These are phyloP conservation scores for Papilio gigon DNA, from an alignment of 2,888 invertebrate species.

Conservation along the genomic window DNA sequence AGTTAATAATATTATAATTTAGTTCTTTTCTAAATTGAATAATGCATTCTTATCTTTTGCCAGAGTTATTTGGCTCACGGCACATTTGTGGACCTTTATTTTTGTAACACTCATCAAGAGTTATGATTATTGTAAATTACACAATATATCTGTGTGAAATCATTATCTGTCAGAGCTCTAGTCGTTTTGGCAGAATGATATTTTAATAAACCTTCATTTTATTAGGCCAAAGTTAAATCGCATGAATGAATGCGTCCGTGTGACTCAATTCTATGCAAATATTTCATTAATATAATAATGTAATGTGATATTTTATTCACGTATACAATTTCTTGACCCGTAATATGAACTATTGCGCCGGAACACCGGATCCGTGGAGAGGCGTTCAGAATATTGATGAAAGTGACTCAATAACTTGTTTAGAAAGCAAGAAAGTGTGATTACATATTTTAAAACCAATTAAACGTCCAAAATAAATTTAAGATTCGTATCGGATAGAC, in stretches of 20 bases:
- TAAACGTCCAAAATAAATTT: constrained; percentile 43
- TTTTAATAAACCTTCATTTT: constrained; percentile 43
- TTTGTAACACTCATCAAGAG: constrained; percentile 22
- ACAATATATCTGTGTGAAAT: constrained; percentile 25
- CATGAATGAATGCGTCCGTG: constrained; percentile 30
- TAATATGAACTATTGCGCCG: constrained; percentile 19
- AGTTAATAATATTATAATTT: too few species aligned
- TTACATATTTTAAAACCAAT: constrained; percentile 41
- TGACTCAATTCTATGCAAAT: constrained; percentile 21
- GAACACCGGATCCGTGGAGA: constrained; percentile 37
- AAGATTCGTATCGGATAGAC: constrained; percentile 32
- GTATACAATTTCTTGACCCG: constrained; percentile 30
- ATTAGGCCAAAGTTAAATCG: constrained; percentile 28
- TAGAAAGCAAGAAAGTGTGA: constrained; percentile 43
- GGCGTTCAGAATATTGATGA: constrained; percentile 38
- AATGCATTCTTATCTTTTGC: constrained; percentile 25
- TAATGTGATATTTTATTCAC: constrained; percentile 35
- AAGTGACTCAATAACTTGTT: constrained; percentile 43
- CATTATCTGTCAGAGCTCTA: constrained; percentile 54
- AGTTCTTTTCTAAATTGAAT: neutral
- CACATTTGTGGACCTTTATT: constrained; percentile 2
- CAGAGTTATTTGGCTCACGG: constrained; percentile 23
- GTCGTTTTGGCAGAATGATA: constrained; percentile 55
- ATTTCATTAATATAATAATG: constrained; percentile 26
- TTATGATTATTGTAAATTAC: constrained; percentile 34